Percentiles rank a stretch among this genome's conserved stretches.
These are phyloP conservation scores for Eudemis profundana DNA, from an alignment of 2,888 invertebrate species.

Conservation along the genomic window DNA sequence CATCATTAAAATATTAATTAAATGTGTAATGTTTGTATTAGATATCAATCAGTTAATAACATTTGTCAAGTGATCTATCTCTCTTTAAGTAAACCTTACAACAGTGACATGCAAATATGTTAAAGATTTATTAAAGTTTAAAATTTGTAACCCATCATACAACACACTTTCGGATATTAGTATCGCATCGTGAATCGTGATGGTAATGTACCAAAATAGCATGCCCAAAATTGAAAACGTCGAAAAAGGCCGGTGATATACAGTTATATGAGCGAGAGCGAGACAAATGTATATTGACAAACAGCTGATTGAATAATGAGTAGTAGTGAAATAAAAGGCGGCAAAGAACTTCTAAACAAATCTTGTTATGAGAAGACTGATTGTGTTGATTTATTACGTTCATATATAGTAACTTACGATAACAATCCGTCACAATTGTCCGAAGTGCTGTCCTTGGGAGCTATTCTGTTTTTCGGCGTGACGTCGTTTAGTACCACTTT, in stretches of 20 bases:
- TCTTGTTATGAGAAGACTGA: constrained; percentile 22
- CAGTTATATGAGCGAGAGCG: constrained; percentile 62
- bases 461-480: constrained; percentile 57
- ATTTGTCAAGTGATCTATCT: no score
- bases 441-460: constrained; percentile 55
- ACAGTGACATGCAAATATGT: not conserved
- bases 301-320: constrained; percentile 74
- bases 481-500: constrained; percentile 53
- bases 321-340: constrained; percentile 35
- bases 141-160: constrained; percentile 64
- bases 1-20: no score
- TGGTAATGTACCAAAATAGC: constrained; percentile 85
- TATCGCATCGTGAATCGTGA: constrained; percentile 81
- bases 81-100: no score
- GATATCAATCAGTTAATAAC: no score
- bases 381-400: constrained; percentile 3
- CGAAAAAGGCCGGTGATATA: constrained; percentile 70
- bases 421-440: constrained; percentile 54
- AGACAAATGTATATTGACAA: constrained; percentile 77
- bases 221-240: constrained; percentile 81
- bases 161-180: constrained; percentile 76
- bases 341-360: constrained; percentile 29
- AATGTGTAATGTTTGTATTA: no score
- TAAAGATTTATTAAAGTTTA: constrained; percentile 29
- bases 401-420: constrained; percentile 58